A percentile compares a stretch with the other conserved stretches of the same genome.
These are phyloP conservation scores for Chorisops tibialis DNA, from an alignment of 2,888 invertebrate genomes.

Conservation along the genomic window DNA sequence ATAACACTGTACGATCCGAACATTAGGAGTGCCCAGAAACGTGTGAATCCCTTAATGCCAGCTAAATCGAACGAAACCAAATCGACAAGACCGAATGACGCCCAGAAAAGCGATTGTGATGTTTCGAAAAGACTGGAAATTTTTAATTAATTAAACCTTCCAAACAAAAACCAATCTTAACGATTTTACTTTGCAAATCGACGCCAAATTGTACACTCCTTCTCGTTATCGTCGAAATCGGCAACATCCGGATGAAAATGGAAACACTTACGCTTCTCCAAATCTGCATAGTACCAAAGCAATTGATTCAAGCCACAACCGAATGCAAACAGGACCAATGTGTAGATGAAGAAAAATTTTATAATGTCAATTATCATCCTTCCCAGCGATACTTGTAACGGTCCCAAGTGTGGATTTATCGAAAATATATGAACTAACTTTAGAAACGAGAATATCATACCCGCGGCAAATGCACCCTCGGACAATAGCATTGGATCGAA, in stretches of 20 bases:
- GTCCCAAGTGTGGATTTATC: conserved; percentile 93
- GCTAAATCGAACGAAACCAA: conserved; percentile 89
- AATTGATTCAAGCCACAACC: conserved; percentile 94
- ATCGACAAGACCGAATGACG: conserved; percentile 94
- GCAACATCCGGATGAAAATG: conserved; percentile 68
- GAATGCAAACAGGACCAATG: conserved; percentile 89
- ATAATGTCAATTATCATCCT: conserved; percentile 92
- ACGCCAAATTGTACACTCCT: conserved; percentile 82
- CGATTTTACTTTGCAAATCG: conserved; percentile 78
- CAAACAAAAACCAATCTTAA: too few relatives aligned
- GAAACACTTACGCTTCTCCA: conserved; percentile 84
- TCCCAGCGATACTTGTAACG: conserved; percentile 87
- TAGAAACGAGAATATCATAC: conserved; percentile 93
- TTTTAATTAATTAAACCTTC: too few relatives aligned
- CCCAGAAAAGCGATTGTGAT: conserved; percentile 97
- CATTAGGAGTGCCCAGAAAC: conserved; percentile 95
- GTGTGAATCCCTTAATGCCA: conserved; percentile 92
- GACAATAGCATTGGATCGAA: conserved; percentile 94
- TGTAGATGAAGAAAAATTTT: conserved; percentile 94
- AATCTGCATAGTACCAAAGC: conserved; percentile 88
- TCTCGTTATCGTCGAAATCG: conserved; percentile 79
- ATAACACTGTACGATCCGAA: conserved; percentile 97
- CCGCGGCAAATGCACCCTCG: conserved; percentile 91
- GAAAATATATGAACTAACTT: conserved; percentile 97
- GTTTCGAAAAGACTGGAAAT: conserved; percentile 90